Evolutionary conservation across 2,888 invertebrate species (phyloP).

Genomic region (Rhingia campestris): DNA sequence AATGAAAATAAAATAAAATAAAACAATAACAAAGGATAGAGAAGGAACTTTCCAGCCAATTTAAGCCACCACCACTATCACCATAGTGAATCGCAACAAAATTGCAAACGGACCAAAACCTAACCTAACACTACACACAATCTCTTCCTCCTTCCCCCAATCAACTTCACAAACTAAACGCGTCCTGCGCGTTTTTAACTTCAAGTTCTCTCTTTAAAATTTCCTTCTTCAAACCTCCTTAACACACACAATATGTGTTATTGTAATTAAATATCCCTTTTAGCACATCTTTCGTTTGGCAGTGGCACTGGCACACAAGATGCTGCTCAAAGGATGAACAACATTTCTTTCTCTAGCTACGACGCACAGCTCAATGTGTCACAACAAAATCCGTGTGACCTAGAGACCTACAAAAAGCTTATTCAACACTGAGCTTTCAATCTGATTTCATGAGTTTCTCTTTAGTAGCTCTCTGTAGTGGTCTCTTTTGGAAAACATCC

Average conservation of each 20-base stretch:
- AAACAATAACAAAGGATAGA: conserved; percentile 43
- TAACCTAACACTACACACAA: conserved; percentile 52
- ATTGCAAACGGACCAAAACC: conserved; percentile 56
- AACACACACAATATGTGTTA: conserved; percentile 25
- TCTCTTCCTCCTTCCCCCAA: background rate
- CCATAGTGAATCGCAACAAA: conserved; percentile 67
- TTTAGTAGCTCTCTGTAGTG: background rate
- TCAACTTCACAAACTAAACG: background rate
- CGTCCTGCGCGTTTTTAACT: conserved; percentile 36
- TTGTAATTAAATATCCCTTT: conserved; percentile 62
- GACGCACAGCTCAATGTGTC: conserved; percentile 58
- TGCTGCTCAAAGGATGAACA: conserved; percentile 28
- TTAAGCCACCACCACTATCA: conserved; percentile 49
- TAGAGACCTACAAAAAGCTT: conserved; percentile 68
- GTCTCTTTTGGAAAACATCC: conserved; percentile 21
- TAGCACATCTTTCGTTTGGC: background rate
- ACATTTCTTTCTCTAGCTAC: conserved; percentile 44
- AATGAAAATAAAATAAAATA: conserved; percentile 2
- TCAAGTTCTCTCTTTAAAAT: conserved; percentile 48
- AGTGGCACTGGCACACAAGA: conserved; percentile 23
- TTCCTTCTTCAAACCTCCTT: conserved; percentile 8
- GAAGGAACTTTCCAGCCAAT: conserved; percentile 71
- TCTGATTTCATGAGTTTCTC: background rate
- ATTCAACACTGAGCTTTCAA: conserved; percentile 14
- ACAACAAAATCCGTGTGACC: conserved; percentile 65